These are phyloP conservation scores for Bubalus kerabau DNA, from an alignment of 2,113 vertebrate species.

Conservation along the genomic window DNA sequence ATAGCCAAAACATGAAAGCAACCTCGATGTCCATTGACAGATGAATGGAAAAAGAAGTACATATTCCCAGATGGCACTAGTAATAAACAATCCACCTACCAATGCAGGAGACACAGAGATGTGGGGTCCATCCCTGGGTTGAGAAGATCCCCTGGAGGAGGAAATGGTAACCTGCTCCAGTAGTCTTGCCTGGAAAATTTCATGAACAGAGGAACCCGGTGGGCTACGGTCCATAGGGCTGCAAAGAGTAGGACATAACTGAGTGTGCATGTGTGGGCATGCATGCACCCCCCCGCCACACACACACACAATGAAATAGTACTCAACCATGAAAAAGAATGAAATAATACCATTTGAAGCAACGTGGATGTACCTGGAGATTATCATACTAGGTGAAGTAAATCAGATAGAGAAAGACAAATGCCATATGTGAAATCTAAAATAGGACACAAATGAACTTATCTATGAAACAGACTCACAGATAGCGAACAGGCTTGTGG, in stretches of 20 bases:
- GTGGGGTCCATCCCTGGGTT: not conserved
- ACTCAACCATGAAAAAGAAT: not conserved
- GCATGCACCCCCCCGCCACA: no score
- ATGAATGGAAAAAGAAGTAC: not conserved
- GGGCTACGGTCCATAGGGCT: not conserved
- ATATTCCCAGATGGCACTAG: not conserved
- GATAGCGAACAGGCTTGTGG: not conserved
- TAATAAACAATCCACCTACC: not conserved
- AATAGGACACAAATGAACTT: not conserved
- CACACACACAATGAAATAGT: not conserved
- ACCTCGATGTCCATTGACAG: not conserved
- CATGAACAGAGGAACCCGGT: not conserved
- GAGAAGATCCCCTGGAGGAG: not conserved
- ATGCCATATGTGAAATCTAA: not conserved
- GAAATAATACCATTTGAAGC: not conserved
- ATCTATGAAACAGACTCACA: not conserved
- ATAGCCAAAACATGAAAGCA: not conserved
- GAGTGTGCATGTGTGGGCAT: accelerated
- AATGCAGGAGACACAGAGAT: not conserved
- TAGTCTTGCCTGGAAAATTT: not conserved
- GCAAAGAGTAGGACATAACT: not conserved
- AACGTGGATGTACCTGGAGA: not conserved
- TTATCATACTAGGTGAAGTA: not conserved
- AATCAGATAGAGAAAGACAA: not conserved
- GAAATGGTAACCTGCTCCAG: not conserved